Conservation (phyloP, 2,113 vertebrate species). For the Himantopus leucocephalus region DNA sequence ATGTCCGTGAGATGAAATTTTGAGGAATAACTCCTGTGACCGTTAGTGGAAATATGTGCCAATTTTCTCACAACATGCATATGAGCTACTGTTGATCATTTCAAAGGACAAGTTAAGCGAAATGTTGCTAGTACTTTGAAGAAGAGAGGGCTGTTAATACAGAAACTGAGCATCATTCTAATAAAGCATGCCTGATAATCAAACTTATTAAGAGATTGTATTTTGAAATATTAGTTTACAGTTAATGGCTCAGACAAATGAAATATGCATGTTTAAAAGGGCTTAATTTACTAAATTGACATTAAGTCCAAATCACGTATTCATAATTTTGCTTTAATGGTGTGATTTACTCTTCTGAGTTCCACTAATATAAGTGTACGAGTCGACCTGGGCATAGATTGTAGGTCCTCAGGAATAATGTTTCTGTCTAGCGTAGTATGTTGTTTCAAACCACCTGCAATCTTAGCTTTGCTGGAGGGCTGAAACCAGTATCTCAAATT, state of each 20-base stretch:
- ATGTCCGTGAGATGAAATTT: not conserved
- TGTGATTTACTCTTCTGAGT: not conserved
- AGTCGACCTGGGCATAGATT: not conserved
- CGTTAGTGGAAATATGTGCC: not conserved
- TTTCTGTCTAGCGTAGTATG: not conserved
- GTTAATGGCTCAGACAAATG: not conserved
- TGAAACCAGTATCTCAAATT: not conserved
- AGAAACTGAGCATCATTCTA: not conserved
- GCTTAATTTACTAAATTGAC: not conserved
- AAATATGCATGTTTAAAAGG: not conserved
- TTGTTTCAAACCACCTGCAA: not conserved
- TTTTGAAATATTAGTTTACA: not conserved
- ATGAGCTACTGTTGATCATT: not conserved
- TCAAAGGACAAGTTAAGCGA: not conserved
- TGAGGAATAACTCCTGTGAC: not conserved
- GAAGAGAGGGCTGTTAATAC: not conserved
- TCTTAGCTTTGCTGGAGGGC: not conserved
- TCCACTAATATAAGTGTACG: not conserved
- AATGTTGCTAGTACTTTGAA: not conserved
- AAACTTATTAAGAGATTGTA: not conserved
- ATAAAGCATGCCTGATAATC: not conserved
- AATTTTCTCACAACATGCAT: not conserved
- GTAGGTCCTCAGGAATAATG: not conserved
- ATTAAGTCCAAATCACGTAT: not conserved
- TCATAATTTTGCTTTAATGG: not conserved